Evolutionary conservation across 2,113 vertebrate genomes (phyloP), one percentile per base, ranked within the genome.

Genomic region (Cygnus buccinator): DNA sequence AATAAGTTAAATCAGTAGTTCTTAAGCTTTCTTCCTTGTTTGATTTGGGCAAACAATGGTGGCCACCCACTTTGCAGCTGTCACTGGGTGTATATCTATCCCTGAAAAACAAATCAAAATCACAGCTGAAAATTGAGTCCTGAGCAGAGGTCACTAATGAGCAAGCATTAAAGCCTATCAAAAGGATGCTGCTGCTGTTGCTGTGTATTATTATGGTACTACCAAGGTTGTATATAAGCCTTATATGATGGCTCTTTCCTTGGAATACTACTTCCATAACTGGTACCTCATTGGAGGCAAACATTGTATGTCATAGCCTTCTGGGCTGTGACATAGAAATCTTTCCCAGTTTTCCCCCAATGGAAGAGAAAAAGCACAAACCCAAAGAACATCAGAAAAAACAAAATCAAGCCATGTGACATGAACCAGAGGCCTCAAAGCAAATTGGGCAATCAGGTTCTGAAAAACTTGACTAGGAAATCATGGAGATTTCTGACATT

Each of bases 21-120:
- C 77, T 89, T 89, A 43, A 82, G 35, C 21, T 66, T 84, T 87
- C 71, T 87, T 25, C 57, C 78, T 71, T 89, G 66, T 66, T 54
- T 72, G 70, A 74, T 87, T 75, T 93, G 77, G 58, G 58, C 54
- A 87, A 95, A 93, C 62, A 91, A 6, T 31, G 33, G 13, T 87
- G 93, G 81, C 94, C 94, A 95, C 87, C 89, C 81, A 95, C 84
- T 48, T 93, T 13, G 62, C 66, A 75, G 48, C 43, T 87, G 70
- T 61, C 12, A 11, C n/a, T 46, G 13, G 13, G 7, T 78, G 90
- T 84, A 5, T 43, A 52, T 65, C 31, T 81, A 23, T 39, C 66
- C 16, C 25, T 8, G 18, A 84, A 90, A 90, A 68, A 37, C 5
- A 29, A 79, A 44, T 33, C 33, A 72, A 78, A 91, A 77, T 89